These are phyloP conservation scores for Clepsis dumicolana DNA, from an alignment of 2,888 invertebrate species.

Conservation along the genomic window DNA sequence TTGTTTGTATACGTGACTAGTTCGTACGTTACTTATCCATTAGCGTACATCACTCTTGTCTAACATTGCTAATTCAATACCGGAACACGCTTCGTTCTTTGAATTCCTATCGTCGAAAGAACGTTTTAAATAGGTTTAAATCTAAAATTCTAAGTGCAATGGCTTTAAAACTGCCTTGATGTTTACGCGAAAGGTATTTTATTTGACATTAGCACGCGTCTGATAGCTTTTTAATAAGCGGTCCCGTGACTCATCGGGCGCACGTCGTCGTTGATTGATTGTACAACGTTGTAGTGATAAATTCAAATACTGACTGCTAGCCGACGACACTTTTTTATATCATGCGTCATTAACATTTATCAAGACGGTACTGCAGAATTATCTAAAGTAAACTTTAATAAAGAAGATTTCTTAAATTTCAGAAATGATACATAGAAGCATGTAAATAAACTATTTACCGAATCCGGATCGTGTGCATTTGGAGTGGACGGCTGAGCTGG, in stretches of 20 bases:
- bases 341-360: background rate
- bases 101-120: conserved; percentile 28
- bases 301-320: conserved; percentile 49
- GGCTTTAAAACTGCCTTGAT: conserved; percentile 25
- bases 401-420: background rate
- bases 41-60: conserved; percentile 59
- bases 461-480: conserved; percentile 91
- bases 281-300: conserved; percentile 42
- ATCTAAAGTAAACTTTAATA: background rate
- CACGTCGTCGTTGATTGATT: conserved; percentile 62
- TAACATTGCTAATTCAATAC: conserved; percentile 48
- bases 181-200: conserved; percentile 42
- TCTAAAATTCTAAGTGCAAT: conserved; percentile 11
- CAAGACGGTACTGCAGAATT: background rate
- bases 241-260: conserved; percentile 58
- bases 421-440: background rate
- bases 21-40: conserved; percentile 70
- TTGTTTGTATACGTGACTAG: conserved; percentile 67
- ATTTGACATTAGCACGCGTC: conserved; percentile 48
- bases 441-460: conserved; percentile 84
- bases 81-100: conserved; percentile 55
- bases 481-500: conserved; percentile 92
- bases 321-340: conserved; percentile 28
- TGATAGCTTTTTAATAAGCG: conserved; percentile 67
- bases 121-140: conserved; percentile 21